Conservation (phyloP, 1,140 invertebrate genomes). For the Bombus breviceps region DNA sequence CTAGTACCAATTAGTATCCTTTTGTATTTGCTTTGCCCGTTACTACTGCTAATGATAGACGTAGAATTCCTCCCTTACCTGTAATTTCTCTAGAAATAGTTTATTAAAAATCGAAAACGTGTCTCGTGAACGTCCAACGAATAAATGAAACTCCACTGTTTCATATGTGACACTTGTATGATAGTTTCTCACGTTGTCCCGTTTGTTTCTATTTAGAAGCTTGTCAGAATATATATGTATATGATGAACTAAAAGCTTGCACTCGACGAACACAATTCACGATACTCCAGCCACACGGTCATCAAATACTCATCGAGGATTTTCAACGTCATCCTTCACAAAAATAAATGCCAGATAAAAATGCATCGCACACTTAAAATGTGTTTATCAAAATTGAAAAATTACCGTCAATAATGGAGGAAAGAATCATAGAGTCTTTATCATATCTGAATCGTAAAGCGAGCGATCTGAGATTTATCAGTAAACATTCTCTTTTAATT, state of each 20-base stretch:
- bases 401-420: not conserved
- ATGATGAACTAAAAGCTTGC: not conserved
- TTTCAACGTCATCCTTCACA: not conserved
- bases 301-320: not conserved
- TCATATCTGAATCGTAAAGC: not conserved
- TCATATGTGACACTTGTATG: not conserved
- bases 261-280: constrained; percentile 13
- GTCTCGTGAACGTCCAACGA: not conserved
- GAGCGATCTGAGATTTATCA: not conserved
- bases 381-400: not conserved
- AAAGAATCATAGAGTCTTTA: not conserved
- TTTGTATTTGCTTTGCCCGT: constrained; percentile 68
- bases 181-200: not conserved
- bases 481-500: not conserved
- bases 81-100: not conserved
- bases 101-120: not conserved
- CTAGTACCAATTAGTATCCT: constrained; percentile 69
- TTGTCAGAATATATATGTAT: not conserved
- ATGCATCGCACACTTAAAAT: not conserved
- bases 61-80: constrained; percentile 8
- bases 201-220: not conserved
- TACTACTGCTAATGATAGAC: constrained; percentile 54
- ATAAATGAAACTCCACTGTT: not conserved
- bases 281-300: not conserved
- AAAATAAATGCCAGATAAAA: not conserved